A percentile compares a stretch with the other conserved stretches of the same genome.
These are phyloP conservation scores for Brachionichthys hirsutus DNA, from an alignment of 2,113 vertebrate species.

Conservation along the genomic window DNA sequence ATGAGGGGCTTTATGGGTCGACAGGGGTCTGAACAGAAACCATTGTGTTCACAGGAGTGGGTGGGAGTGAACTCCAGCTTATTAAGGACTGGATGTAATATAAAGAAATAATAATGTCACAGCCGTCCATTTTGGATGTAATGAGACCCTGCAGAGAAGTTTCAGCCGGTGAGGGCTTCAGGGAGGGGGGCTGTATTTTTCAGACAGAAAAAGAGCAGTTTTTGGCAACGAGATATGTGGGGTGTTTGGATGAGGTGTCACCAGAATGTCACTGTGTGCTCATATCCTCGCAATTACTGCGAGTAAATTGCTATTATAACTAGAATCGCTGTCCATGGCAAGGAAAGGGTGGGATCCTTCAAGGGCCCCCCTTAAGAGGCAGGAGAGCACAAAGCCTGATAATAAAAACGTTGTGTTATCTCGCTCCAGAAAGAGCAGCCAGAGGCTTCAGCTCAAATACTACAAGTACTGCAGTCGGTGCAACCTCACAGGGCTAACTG, in stretches of 20 bases:
- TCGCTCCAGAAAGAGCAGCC: not conserved
- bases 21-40: too few relatives aligned
- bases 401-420: not conserved
- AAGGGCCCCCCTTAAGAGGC: not conserved
- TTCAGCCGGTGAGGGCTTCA: not conserved
- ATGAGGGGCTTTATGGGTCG: too few relatives aligned
- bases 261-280: not conserved
- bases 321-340: not conserved
- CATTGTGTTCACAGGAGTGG: too few relatives aligned
- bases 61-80: too few relatives aligned
- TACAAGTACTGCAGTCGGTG: not conserved
- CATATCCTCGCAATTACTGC: not conserved
- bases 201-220: too few relatives aligned
- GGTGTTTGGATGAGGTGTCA: too few relatives aligned
- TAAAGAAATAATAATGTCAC: too few relatives aligned
- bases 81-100: too few relatives aligned
- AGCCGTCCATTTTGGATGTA: not conserved
- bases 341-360: not conserved
- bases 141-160: not conserved
- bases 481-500: slow-evolving; percentile 28
- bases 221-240: too few relatives aligned
- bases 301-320: not conserved
- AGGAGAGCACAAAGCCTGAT: not conserved
- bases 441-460: not conserved
- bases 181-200: not conserved